A percentile compares a stretch with the other conserved stretches of the same genome.
Evolutionary conservation across 2,113 vertebrate genomes (phyloP).

Genomic region (Cavia aperea): DNA sequence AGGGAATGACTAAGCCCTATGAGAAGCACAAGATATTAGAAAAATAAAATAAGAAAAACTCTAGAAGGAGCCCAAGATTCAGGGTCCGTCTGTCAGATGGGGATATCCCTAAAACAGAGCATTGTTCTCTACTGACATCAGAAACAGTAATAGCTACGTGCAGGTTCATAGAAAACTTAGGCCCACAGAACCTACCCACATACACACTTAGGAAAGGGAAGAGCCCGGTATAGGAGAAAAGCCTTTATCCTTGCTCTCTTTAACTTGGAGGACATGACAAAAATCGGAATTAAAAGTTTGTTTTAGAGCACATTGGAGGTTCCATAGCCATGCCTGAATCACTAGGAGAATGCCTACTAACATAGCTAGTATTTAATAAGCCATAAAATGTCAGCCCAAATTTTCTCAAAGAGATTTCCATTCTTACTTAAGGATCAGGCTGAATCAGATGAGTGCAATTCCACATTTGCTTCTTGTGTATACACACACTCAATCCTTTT

Average conservation of each 20-base stretch:
- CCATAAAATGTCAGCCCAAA: no score
- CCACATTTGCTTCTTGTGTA: background rate
- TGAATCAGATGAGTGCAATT: background rate
- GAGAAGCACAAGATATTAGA: background rate
- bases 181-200: background rate
- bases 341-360: no score
- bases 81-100: background rate
- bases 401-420: background rate
- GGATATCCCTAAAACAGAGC: no score
- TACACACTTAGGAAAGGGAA: background rate
- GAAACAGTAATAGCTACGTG: background rate
- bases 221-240: background rate
- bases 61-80: background rate
- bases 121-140: background rate
- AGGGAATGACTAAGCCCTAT: background rate
- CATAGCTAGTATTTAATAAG: background rate
- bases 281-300: background rate
- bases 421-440: background rate
- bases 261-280: background rate
- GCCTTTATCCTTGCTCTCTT: background rate
- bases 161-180: background rate
- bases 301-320: background rate
- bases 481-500: no score
- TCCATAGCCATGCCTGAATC: no score
- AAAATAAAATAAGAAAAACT: background rate